Base-by-base conservation (phyloP, 1,140 invertebrate genomes). In the Trissolcus basalis region DNA sequence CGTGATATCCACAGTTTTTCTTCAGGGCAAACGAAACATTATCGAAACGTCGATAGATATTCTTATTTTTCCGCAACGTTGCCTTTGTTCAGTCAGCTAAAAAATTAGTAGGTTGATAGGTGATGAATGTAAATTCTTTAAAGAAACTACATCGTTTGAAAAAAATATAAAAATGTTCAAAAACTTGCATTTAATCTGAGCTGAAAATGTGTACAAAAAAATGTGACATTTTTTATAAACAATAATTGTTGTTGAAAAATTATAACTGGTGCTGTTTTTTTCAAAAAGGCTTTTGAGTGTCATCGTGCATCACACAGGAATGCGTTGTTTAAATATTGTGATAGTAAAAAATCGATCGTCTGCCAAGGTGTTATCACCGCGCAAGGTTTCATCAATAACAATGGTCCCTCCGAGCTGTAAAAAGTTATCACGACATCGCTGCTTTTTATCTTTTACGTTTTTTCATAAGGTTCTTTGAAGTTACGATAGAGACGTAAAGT, bases 21-120 rank as follows among this genome's bases (percentile, higher is more conserved):
- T 58, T 39, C 39, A 8, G 58, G 56, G 43, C 45, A 35, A 33
- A 56, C 16, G 56, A 41, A 13, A 39, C 58, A 64, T 65, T 55
- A 64, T 81, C 64, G 61, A 41, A 14, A 61, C 50, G 16, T 55
- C 43, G 6, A 45, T 15, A 51, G 12, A 12, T 13, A 12, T 33
- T 19, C 41, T 51, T 77, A 74, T 78, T 70, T 69, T 68, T 56
- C n/a, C 69, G 19, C 19, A 53, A 33, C 8, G 64, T 27, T 19
- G 65, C 70, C 55, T 80, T 77, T 77, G 74, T 79, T 74, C 71
- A 51, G 32, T 53, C 48, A 16, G 70, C 19, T 32, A 36, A 75
- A n/a, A 77, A 77, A 81, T 81, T 53, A 79, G 41, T 78, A 27
- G 1, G 1, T 27, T 27, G 19, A 27, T 27, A 6, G 2, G n/a